phyloP scores from a whole-genome alignment of 2,888 invertebrate genomes.

The Drosophila prostipennis region DNA sequence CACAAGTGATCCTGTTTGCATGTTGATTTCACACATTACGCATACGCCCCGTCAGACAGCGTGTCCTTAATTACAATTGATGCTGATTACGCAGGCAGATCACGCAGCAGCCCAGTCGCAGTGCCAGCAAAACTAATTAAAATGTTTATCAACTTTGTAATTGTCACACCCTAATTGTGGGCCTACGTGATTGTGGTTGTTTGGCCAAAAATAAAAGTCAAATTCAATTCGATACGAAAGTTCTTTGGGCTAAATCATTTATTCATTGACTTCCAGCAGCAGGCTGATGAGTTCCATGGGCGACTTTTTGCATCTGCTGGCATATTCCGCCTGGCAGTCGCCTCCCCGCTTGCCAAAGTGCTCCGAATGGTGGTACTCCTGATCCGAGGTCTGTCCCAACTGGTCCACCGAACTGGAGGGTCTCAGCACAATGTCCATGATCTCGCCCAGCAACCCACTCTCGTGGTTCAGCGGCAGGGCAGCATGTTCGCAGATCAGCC shows the following conservation, averaged over 20 bases:
- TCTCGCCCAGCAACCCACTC: constrained; percentile 90
- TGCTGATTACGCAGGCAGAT: constrained; percentile 60
- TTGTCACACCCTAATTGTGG: constrained; percentile 54
- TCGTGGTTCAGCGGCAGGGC: constrained; percentile 88
- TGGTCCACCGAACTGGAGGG: constrained; percentile 89
- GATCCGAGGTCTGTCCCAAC: constrained; percentile 87
- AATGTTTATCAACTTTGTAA: constrained; percentile 76
- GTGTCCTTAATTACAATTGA: constrained; percentile 67
- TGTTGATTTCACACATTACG: constrained; percentile 47
- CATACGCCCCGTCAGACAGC: constrained; percentile 52
- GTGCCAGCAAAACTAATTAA: constrained; percentile 67
- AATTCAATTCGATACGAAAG: constrained; percentile 9
- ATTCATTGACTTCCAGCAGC: constrained; percentile 52
- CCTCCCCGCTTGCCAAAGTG: constrained; percentile 85
- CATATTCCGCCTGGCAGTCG: constrained; percentile 70
- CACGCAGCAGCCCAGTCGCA: constrained; percentile 31
- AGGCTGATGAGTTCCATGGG: constrained; percentile 72
- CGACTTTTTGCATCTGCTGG: constrained; percentile 68
- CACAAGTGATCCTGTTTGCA: constrained; percentile 12
- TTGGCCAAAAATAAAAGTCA: background rate
- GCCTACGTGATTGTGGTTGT: constrained; percentile 42
- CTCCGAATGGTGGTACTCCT: constrained; percentile 90
- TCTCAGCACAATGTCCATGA: constrained; percentile 91
- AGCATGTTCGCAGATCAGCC: constrained; percentile 91
- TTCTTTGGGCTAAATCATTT: background rate